Percentiles rank a stretch among this genome's conserved stretches.
These are phyloP conservation scores for Lasius fuliginosus DNA, from an alignment of 2,888 invertebrate genomes.

Conservation along the genomic window DNA sequence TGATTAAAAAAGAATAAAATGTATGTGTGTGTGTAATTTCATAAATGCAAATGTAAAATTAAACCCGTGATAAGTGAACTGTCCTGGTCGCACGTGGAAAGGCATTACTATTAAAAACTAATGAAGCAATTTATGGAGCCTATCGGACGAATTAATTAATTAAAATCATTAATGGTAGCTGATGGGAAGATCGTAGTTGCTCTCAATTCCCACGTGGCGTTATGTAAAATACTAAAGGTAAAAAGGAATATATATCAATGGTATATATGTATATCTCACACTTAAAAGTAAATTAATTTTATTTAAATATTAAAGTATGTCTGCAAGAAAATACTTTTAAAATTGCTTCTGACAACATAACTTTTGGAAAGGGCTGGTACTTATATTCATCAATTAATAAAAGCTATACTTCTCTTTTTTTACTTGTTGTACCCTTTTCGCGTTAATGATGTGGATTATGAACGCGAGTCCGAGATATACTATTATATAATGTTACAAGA, in stretches of 20 bases:
- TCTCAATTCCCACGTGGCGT: constrained; percentile 9
- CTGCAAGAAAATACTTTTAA: neutral
- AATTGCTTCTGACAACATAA: neutral
- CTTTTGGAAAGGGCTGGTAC: neutral
- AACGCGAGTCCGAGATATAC: neutral
- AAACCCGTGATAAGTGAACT: constrained; percentile 15
- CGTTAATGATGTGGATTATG: neutral
- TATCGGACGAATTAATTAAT: constrained; percentile 31
- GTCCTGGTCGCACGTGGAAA: neutral
- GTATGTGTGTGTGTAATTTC: neutral
- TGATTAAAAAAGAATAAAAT: constrained; percentile 13
- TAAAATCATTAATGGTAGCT: constrained; percentile 18
- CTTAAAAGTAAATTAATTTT: neutral
- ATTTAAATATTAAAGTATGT: neutral
- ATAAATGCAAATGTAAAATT: neutral
- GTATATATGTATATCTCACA: neutral
- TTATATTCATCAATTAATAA: neutral
- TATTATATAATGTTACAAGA: neutral
- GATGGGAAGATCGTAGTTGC: neutral
- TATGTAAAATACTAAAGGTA: neutral
- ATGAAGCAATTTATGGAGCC: neutral
- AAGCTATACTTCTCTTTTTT: neutral
- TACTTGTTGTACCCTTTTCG: neutral
- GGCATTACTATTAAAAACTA: neutral
- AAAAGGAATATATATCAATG: neutral